phyloP scores from a whole-genome alignment of 92 coral and sea anemone genomes.

The Zoanthus solanderi region DNA sequence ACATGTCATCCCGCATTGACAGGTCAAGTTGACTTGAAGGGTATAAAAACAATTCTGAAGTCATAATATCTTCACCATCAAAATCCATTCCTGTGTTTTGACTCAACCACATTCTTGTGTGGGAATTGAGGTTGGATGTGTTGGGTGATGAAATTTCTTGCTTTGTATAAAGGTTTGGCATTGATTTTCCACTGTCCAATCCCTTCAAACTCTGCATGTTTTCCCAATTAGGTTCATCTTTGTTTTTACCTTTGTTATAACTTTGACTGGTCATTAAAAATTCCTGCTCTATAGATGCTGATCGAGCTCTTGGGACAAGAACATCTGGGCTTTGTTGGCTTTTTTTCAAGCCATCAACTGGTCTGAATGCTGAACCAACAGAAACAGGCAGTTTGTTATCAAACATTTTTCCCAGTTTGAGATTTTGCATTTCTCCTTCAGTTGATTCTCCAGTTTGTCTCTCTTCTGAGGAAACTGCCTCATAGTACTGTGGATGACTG shows the following conservation, averaged over 20 bases:
- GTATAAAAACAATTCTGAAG: conserved; percentile 77
- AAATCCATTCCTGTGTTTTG: conserved; percentile 84
- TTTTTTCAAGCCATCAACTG: conserved; percentile 15
- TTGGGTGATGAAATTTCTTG: conserved; percentile 55
- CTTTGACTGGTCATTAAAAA: conserved; percentile 4
- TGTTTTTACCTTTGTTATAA: not conserved
- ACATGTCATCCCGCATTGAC: conserved; percentile 67
- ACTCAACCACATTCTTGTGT: conserved; percentile 87
- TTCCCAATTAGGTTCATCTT: conserved; percentile 43
- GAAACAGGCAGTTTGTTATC: conserved; percentile 14
- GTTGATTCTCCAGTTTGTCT: conserved; percentile 18
- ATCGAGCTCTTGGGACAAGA: conserved; percentile 20
- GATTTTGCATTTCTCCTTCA: conserved; percentile 24
- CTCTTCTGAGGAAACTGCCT: conserved; percentile 15
- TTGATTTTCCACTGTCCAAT: conserved; percentile 79
- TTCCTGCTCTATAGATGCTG: conserved; percentile 55
- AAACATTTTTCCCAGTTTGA: not conserved
- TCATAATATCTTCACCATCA: conserved; percentile 63
- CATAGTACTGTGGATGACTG: conserved; percentile 21
- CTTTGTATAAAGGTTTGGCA: conserved; percentile 78
- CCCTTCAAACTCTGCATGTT: conserved; percentile 62
- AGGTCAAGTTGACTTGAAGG: conserved; percentile 86
- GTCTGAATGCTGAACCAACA: conserved; percentile 24
- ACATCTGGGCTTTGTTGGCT: conserved; percentile 61
- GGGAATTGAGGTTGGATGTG: conserved; percentile 78